These are phyloP conservation scores for Mechanitis messenoides DNA, from an alignment of 2,888 invertebrate genomes.

Conservation along the genomic window DNA sequence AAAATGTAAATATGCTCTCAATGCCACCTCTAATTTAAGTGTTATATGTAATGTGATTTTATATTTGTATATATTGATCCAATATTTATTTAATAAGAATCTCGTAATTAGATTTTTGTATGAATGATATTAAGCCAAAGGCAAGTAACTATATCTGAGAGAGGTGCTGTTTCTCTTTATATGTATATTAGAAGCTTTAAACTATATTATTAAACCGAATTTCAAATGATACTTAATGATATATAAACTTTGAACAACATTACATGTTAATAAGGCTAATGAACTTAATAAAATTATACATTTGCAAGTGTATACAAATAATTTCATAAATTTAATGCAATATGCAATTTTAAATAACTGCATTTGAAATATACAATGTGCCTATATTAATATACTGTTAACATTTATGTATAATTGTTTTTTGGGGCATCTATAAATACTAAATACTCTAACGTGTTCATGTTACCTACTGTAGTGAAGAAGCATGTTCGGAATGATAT, in stretches of 20 bases:
- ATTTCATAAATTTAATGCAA: slow-evolving; percentile 10
- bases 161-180: slow-evolving; percentile 65
- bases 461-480: slow-evolving; percentile 21
- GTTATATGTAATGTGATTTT: slow-evolving; percentile 37
- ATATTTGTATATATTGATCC: slow-evolving; percentile 44
- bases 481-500: slow-evolving; percentile 9
- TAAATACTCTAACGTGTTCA: slow-evolving; percentile 22
- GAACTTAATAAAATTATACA: neutral
- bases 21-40: slow-evolving; percentile 49
- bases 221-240: slow-evolving; percentile 38
- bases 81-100: slow-evolving; percentile 44
- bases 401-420: slow-evolving; percentile 26
- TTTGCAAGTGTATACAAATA: slow-evolving; percentile 9
- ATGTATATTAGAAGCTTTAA: slow-evolving; percentile 61
- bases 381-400: slow-evolving; percentile 27
- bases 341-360: slow-evolving; percentile 14
- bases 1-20: slow-evolving; percentile 40
- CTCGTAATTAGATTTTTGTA: slow-evolving; percentile 42
- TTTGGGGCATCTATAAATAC: slow-evolving; percentile 24
- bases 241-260: slow-evolving; percentile 5
- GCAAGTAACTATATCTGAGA: slow-evolving; percentile 57
- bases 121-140: slow-evolving; percentile 64
- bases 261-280: neutral
- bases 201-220: slow-evolving; percentile 50
- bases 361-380: slow-evolving; percentile 31